Evolutionary conservation across 2,113 vertebrate species (phyloP), one percentile per base, ranked within the genome.

Genomic region (Illadopsis cleaveri): DNA sequence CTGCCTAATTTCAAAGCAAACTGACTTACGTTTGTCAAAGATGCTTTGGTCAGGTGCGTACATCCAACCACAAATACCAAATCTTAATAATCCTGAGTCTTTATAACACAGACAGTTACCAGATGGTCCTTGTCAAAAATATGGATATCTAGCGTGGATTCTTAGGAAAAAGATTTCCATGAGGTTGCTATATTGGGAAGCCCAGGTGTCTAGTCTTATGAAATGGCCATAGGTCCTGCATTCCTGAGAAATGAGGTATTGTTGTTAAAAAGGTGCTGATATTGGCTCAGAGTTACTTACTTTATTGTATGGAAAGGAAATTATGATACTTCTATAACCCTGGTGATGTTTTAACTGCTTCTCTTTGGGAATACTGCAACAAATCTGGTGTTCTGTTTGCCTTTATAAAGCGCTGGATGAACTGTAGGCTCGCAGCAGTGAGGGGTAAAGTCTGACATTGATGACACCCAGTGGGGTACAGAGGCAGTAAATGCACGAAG

Each of bases 271-370:
- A 70, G 6, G 11, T 66, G 15, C 65, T 58, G 44, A 16, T 75
- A 42, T 1, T 38, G 21, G 23, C 21, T 53, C 28, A 50, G 72
- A 65, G 24, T 58, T 89, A 24, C 11, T 66, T 50, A 15, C 14
- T 84, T 84, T 82, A 11, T 16, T 70, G 25, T 61, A 25, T 51
- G 19, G 38, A 14, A 62, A 66, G 56, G 37, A 82, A 87, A 71
- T 31, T 0, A 58, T 50, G 33, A 0, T 71, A 28, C n/a, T 77
- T 86, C 42, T 82, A 0, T 51, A 51, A 60, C 0, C 0, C 7
- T 89, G 54, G 12, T 75, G 33, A 27, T 38, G 19, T 82, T 76
- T 60, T 64, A 71, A 44, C 38, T 66, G 20, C 51, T 88, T 82
- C 5, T 76, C 57, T 80, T 90, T 20, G 58, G 35, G 28, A 91